These are phyloP conservation scores for Hypena proboscidalis DNA, from an alignment of 2,888 invertebrate genomes.

Conservation along the genomic window DNA sequence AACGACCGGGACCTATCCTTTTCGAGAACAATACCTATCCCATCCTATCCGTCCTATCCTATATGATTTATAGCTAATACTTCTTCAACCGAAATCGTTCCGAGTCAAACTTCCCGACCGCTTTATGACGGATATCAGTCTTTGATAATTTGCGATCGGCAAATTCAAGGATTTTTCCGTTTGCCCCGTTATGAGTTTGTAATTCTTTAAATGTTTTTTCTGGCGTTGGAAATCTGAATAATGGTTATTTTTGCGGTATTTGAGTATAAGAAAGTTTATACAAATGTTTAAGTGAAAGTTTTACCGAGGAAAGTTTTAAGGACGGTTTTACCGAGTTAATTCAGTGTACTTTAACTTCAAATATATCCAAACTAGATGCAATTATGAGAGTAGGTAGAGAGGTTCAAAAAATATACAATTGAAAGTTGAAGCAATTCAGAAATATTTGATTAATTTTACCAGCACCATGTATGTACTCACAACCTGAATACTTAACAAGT, in stretches of 20 bases:
- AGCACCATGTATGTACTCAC: background rate
- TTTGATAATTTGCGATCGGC: slow-evolving; percentile 26
- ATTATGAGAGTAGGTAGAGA: no score
- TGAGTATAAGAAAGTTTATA: background rate
- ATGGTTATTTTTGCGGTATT: background rate
- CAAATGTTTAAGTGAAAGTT: no score
- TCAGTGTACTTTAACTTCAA: no score
- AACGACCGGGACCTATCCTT: slow-evolving; percentile 27
- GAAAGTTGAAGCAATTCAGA: no score
- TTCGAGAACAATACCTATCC: slow-evolving; percentile 43
- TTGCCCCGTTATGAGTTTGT: slow-evolving; percentile 23
- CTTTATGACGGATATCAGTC: slow-evolving; percentile 32
- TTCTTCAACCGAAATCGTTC: slow-evolving; percentile 37
- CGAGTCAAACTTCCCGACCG: slow-evolving; percentile 31
- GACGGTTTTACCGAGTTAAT: no score
- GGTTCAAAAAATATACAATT: no score
- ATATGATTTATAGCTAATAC: slow-evolving; percentile 62
- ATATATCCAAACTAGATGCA: no score
- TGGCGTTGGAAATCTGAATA: background rate
- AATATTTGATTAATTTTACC: no score
- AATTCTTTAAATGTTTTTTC: slow-evolving; percentile 10
- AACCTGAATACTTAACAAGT: background rate
- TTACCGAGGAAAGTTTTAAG: no score
- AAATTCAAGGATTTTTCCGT: slow-evolving; percentile 18
- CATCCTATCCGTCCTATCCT: no score